These are phyloP conservation scores for Caenorhabditis briggsae DNA, from an alignment of 1,140 invertebrate genomes.

Conservation along the genomic window DNA sequence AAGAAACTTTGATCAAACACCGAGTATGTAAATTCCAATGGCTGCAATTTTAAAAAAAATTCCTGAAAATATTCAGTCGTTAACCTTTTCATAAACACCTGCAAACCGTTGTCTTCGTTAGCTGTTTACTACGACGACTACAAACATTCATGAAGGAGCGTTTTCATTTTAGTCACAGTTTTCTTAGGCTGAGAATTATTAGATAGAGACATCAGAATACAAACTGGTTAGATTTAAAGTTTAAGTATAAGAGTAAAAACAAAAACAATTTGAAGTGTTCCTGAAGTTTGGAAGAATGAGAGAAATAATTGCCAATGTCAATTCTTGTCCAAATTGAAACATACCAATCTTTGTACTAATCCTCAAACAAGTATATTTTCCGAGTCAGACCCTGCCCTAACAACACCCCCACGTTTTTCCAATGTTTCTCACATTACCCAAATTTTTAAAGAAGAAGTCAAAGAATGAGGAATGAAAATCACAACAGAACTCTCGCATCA, in stretches of 20 bases:
- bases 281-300: neutral
- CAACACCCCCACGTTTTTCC: neutral
- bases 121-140: too few relatives aligned
- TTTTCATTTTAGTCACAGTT: too few relatives aligned
- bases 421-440: neutral
- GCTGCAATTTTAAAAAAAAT: too few relatives aligned
- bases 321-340: neutral
- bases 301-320: neutral
- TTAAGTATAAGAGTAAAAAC: too few relatives aligned
- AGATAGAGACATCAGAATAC: too few relatives aligned
- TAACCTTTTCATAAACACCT: too few relatives aligned
- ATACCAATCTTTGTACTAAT: neutral
- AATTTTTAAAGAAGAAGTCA: neutral
- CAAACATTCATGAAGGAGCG: too few relatives aligned
- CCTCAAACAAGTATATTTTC: constrained; percentile 11
- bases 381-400: neutral
- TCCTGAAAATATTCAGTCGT: too few relatives aligned
- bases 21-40: too few relatives aligned
- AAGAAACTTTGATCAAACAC: neutral
- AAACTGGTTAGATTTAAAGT: too few relatives aligned
- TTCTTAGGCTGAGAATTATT: too few relatives aligned
- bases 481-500: neutral
- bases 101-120: too few relatives aligned
- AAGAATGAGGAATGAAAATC: neutral
- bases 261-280: neutral